Base-by-base conservation (phyloP, 2,888 invertebrate genomes). In the Drosophila multiciliata region DNA sequence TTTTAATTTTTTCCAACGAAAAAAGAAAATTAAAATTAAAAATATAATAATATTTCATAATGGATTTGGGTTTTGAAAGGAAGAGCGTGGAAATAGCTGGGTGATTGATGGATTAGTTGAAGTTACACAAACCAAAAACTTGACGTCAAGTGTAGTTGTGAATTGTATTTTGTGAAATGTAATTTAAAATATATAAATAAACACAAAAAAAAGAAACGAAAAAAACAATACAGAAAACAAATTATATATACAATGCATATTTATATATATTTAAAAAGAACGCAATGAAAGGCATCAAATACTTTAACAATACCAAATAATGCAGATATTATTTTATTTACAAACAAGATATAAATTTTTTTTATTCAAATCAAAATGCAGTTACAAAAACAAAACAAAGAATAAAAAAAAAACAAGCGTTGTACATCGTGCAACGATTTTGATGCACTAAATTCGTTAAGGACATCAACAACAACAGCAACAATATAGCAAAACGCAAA, bases 141-240 rank as follows among this genome's bases (percentile, higher is more conserved):
- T 89, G 87, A 63, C 82, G 89, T 85, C 90, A 90, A 86, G 90
- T 82, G 90, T 91, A 92, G 92, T 91, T 92, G 91, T 91, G 91
- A 92, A 91, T 91, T 92, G 92, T 92, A 91, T 91, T 91, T 92
- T 91, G 91, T 92, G 91, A 91, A 90, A 90, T 88, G 89, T 90
- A 84, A 91, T 90, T 90, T 81, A 83, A 81, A 81, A 80, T 68
- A 75, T 75, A 72, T 75, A 72, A 76, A 73, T 66, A 67, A 69
- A 73, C 64, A 73, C 23, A 33, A 52, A 63, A 52, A 36, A 66
- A 64, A 53, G 38, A 73, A 80, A 69, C 66, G 58, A 76, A 75
- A 74, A 64, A 69, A 74, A 63, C 29, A 70, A 45, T 8, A 20
- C 66, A 64, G 55, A 57, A 57, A 77, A 68, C 57, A 84, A 74